Percentiles rank a stretch among this genome's conserved stretches.
These are phyloP conservation scores for Epinephelus cyanopodus DNA, from an alignment of 2,113 vertebrate species.

Conservation along the genomic window DNA sequence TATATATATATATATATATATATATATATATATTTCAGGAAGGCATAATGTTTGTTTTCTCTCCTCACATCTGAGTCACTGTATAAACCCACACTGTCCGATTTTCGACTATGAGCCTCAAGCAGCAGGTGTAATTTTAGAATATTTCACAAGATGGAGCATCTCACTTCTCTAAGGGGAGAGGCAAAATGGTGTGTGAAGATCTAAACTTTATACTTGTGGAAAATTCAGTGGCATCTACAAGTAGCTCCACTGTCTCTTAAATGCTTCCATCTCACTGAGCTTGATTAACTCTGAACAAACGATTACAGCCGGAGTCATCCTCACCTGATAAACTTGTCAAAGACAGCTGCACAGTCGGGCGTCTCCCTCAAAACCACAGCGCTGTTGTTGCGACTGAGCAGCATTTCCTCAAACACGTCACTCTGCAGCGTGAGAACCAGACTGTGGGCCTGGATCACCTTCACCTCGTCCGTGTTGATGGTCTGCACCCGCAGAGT, in stretches of 20 bases:
- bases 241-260: background rate
- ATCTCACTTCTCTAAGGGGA: slow-evolving; percentile 26
- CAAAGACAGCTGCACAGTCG: slow-evolving; percentile 89
- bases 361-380: slow-evolving; percentile 85
- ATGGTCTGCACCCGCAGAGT: slow-evolving; percentile 89
- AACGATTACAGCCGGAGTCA: background rate
- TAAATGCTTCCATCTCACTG: background rate
- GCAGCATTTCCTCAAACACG: slow-evolving; percentile 89
- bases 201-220: background rate
- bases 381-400: slow-evolving; percentile 82
- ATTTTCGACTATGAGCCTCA: slow-evolving; percentile 48
- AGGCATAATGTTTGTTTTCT: slow-evolving; percentile 14
- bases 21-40: slow-evolving; percentile 16
- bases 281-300: background rate
- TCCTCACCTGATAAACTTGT: slow-evolving; percentile 93
- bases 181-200: slow-evolving; percentile 26
- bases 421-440: slow-evolving; percentile 93
- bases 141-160: slow-evolving; percentile 39
- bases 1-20: slow-evolving; percentile 18
- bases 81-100: slow-evolving; percentile 61
- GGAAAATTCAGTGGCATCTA: background rate
- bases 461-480: slow-evolving; percentile 91
- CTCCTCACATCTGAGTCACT: slow-evolving; percentile 62
- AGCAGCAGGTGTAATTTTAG: slow-evolving; percentile 59
- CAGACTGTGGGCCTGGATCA: slow-evolving; percentile 92